Evolutionary conservation across 1,140 invertebrate species (phyloP).

Genomic region (Aphaenogaster rudis): DNA sequence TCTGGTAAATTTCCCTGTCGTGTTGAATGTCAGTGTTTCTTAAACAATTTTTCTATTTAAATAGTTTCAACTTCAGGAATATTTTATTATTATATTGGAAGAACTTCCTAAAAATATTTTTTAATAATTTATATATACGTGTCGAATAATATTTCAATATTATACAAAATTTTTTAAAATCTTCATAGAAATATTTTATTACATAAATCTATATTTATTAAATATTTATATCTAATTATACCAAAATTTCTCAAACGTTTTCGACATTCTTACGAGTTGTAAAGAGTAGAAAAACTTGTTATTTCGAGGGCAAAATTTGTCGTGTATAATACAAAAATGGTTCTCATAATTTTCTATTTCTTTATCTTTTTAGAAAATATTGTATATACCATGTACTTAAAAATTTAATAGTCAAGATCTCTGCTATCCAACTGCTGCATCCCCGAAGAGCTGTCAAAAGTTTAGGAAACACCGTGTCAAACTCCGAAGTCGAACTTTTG

Average conservation of each 20-base stretch:
- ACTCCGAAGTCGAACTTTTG: not conserved
- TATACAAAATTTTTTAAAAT: not conserved
- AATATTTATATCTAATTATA: not conserved
- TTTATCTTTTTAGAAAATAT: not conserved
- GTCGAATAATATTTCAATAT: not conserved
- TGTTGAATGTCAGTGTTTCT: not conserved
- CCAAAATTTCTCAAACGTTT: not conserved
- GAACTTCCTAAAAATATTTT: not conserved
- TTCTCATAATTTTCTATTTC: not conserved
- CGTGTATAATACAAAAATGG: not conserved
- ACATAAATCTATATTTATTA: conserved; percentile 17
- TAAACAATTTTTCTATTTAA: not conserved
- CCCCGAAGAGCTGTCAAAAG: not conserved
- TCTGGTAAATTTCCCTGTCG: not conserved
- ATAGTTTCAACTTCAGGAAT: not conserved
- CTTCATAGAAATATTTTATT: not conserved
- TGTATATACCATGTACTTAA: not conserved
- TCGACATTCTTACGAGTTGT: not conserved
- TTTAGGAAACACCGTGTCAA: not conserved
- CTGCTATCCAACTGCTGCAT: not conserved
- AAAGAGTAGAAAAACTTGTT: not conserved
- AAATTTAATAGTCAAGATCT: not conserved
- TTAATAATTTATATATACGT: not conserved
- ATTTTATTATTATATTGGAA: not conserved
- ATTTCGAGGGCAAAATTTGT: not conserved